Evolutionary conservation across 2,888 invertebrate species (phyloP).

Genomic region (Scaptomyza caliginosa): DNA sequence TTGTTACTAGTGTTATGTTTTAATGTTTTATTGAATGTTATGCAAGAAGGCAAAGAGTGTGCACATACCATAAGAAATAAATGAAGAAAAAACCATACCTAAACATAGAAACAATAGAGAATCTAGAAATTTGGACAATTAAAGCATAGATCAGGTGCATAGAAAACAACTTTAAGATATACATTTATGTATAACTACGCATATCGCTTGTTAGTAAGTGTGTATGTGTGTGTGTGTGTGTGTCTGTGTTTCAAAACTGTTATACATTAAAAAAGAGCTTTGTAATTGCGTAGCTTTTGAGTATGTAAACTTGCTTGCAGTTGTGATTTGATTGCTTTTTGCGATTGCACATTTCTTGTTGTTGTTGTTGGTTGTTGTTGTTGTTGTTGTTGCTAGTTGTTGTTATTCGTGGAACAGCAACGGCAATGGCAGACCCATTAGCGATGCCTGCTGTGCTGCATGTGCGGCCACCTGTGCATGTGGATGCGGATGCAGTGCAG

Average conservation of each 20-base stretch:
- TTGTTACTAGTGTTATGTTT: constrained; percentile 16
- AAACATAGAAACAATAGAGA: constrained; percentile 12
- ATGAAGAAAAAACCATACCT: too few relatives aligned
- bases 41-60: constrained; percentile 26
- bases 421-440: constrained; percentile 82
- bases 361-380: constrained; percentile 14
- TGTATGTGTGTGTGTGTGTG: constrained; percentile 35
- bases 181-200: constrained; percentile 39
- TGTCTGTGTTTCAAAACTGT: constrained; percentile 68
- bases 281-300: constrained; percentile 67
- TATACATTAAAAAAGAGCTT: constrained; percentile 76
- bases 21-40: constrained; percentile 19
- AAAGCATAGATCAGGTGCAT: constrained; percentile 52
- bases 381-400: constrained; percentile 34
- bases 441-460: constrained; percentile 58
- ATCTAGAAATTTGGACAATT: constrained; percentile 14
- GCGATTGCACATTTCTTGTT: constrained; percentile 32
- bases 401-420: constrained; percentile 81
- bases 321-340: constrained; percentile 45
- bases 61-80: constrained; percentile 28
- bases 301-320: constrained; percentile 69
- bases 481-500: constrained; percentile 66
- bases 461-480: constrained; percentile 84
- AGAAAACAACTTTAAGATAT: constrained; percentile 46
- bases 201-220: constrained; percentile 44